A percentile compares a stretch with the other conserved stretches of the same genome.
Evolutionary conservation across 2,797 vertebrate species (phyloP).

Genomic region (Cryptoprocta ferox): DNA sequence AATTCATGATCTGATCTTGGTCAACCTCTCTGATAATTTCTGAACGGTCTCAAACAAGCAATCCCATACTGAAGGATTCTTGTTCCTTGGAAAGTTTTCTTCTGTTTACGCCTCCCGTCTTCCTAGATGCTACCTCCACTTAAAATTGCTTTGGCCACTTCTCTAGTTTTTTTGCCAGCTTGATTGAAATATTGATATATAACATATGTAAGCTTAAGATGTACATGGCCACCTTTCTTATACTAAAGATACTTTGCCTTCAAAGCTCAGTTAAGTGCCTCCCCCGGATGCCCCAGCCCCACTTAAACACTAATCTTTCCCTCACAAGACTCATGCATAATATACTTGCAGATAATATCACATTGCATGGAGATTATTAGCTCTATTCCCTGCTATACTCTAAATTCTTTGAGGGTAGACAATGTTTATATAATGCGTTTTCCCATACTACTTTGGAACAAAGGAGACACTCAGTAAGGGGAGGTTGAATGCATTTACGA

Average conservation of each 20-base stretch:
- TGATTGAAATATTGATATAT: background rate
- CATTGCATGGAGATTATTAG: background rate
- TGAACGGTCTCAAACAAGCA: background rate
- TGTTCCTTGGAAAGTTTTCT: background rate
- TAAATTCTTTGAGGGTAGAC: background rate
- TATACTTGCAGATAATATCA: background rate
- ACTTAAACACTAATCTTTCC: background rate
- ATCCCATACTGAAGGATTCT: background rate
- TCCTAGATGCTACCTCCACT: background rate
- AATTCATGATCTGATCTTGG: background rate
- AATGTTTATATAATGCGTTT: background rate
- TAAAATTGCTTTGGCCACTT: background rate
- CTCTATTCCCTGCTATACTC: background rate
- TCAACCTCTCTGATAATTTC: background rate
- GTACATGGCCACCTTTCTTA: background rate
- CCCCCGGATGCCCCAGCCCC: background rate
- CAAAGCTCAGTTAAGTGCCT: background rate
- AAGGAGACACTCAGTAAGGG: background rate
- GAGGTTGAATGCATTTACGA: background rate
- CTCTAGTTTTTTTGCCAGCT: fast-evolving
- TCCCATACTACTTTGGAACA: background rate
- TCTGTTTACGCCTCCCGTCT: background rate
- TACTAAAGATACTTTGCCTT: background rate
- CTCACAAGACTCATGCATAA: background rate
- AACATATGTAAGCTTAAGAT: background rate